Evolutionary conservation across 30 jellyfish, hydroid and myxozoan genomes (phyloP).

Genomic region (Aurelia aurita): DNA sequence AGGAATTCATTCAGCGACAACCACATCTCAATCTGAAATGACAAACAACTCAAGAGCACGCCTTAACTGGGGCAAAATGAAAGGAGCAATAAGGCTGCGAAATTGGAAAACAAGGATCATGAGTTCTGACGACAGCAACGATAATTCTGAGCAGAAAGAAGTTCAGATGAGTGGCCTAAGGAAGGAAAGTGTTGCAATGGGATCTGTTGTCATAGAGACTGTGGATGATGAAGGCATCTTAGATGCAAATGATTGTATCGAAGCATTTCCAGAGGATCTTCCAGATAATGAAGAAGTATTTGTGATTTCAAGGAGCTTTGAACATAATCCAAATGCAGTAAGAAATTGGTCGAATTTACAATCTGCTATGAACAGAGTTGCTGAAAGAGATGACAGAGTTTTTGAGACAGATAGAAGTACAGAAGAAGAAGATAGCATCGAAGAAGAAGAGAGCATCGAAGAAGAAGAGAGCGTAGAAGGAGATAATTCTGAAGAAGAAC

Average conservation of each 20-base stretch:
- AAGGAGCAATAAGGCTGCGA: neutral
- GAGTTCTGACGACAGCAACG: neutral
- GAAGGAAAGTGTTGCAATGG: neutral
- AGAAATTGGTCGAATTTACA: neutral
- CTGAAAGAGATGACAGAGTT: neutral
- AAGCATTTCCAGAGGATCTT: slow-evolving; percentile 40
- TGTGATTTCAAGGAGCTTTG: slow-evolving; percentile 26
- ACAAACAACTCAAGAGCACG: neutral
- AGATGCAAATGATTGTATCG: neutral
- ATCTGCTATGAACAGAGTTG: neutral
- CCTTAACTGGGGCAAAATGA: neutral
- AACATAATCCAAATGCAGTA: neutral
- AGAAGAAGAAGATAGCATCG: no score
- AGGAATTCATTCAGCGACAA: no score
- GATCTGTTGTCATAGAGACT: neutral
- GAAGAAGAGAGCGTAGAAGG: neutral
- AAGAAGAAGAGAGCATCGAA: neutral
- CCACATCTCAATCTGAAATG: no score
- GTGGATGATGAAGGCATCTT: neutral
- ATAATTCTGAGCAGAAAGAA: neutral
- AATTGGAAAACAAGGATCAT: neutral
- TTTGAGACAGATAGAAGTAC: neutral
- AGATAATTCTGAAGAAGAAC: neutral
- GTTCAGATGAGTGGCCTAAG: neutral
- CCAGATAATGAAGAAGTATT: neutral